phyloP scores from a whole-genome alignment of 2,113 vertebrate genomes.

The Indicator maculatus region DNA sequence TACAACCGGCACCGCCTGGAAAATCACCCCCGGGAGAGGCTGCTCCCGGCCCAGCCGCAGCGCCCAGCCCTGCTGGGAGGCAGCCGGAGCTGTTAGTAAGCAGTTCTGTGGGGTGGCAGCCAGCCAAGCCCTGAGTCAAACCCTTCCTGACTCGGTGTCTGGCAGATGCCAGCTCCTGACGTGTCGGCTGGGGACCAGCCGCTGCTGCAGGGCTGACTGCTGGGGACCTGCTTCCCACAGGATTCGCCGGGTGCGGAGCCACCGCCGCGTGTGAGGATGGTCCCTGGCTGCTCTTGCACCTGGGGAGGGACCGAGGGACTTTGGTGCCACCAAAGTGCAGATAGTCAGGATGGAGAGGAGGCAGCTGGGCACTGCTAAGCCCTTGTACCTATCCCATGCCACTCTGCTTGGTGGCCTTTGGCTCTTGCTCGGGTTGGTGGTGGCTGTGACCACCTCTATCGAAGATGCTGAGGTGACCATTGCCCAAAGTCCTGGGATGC shows the following conservation, averaged over 20 bases:
- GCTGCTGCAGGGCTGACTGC: background rate
- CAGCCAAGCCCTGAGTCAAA: constrained; percentile 69
- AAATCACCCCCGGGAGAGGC: background rate
- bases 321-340: no score
- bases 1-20: background rate
- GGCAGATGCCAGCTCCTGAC: constrained; percentile 60
- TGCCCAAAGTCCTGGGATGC: background rate
- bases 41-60: background rate
- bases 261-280: rapidly evolving
- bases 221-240: background rate
- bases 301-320: background rate
- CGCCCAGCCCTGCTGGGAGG: constrained; percentile 15
- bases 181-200: background rate
- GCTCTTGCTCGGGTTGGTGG: rapidly evolving
- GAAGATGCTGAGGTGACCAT: rapidly evolving
- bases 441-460: rapidly evolving
- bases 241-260: background rate
- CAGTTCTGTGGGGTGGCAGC: constrained; percentile 60
- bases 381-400: rapidly evolving
- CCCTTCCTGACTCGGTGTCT: constrained; percentile 27
- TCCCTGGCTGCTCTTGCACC: background rate
- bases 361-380: background rate
- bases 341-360: background rate
- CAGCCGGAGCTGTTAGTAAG: constrained; percentile 69
- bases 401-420: background rate